A percentile compares a stretch with the other conserved stretches of the same genome.
Conservation (phyloP, 2,113 vertebrate species). For the Narcine bancroftii region DNA sequence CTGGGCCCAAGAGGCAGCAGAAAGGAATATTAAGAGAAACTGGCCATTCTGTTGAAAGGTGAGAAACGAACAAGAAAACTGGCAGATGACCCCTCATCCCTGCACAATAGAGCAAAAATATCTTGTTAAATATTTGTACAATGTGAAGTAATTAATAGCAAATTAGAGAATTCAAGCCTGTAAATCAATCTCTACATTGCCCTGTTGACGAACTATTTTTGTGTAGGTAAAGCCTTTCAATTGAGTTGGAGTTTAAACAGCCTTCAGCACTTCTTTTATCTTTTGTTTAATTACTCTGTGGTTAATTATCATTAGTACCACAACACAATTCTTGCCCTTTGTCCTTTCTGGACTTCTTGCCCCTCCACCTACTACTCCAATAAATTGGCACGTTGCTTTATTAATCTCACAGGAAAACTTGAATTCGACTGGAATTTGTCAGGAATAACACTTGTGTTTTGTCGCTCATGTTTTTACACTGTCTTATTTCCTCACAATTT, state of each 20-base stretch:
- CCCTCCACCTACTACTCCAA: not conserved
- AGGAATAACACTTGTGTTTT: not conserved
- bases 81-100: not conserved
- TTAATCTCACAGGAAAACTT: not conserved
- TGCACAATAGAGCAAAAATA: not conserved
- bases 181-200: slow-evolving; percentile 21
- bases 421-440: not conserved
- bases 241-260: not conserved
- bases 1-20: not conserved
- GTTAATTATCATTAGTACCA: slow-evolving; percentile 4
- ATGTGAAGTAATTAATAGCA: slow-evolving; percentile 23
- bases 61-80: not conserved
- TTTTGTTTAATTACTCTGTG: not conserved
- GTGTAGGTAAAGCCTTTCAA: not conserved
- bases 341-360: not conserved
- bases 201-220: not conserved
- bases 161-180: not conserved
- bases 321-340: slow-evolving; percentile 5
- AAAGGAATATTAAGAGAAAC: not conserved
- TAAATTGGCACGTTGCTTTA: not conserved
- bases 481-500: not conserved
- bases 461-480: no score
- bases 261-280: not conserved
- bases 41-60: not conserved
- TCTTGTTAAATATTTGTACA: slow-evolving; percentile 3